These are phyloP conservation scores for Bergia puertoricense DNA, from an alignment of 92 coral and sea anemone genomes.

Conservation along the genomic window DNA sequence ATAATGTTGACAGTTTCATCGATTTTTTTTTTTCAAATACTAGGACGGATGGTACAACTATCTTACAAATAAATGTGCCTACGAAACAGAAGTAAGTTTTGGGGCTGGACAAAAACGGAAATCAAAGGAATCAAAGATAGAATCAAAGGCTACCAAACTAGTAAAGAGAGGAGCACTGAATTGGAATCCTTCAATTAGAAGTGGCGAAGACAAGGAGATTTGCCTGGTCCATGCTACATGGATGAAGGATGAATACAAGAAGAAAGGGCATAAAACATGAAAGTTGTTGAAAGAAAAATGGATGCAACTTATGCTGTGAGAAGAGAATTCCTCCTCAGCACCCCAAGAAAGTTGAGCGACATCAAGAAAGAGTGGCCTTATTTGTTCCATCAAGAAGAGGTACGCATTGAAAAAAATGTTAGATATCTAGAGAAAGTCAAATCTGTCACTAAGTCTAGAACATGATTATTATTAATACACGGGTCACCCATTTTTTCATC, in stretches of 20 bases:
- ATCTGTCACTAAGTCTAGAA: no score
- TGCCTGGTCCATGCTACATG: neutral
- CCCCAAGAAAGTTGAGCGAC: neutral
- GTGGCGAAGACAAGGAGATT: neutral
- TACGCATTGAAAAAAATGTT: neutral
- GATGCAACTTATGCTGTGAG: neutral
- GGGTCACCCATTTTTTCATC: no score
- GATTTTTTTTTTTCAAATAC: neutral
- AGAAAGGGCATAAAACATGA: neutral
- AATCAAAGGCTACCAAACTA: neutral
- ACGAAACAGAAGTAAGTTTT: neutral
- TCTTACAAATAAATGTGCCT: neutral
- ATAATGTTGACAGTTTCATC: no score
- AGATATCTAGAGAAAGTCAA: no score
- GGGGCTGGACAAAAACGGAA: neutral
- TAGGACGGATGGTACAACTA: neutral
- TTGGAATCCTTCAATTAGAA: neutral
- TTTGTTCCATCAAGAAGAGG: neutral
- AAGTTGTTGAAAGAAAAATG: neutral
- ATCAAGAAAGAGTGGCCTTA: neutral
- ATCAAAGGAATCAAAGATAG: neutral
- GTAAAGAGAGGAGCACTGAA: neutral
- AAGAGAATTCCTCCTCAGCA: neutral
- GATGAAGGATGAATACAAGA: neutral
- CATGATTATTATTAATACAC: no score